Percentiles rank a stretch among this genome's conserved stretches.
phyloP scores from a whole-genome alignment of 2,888 invertebrate species.

The Cyclophora punctaria region DNA sequence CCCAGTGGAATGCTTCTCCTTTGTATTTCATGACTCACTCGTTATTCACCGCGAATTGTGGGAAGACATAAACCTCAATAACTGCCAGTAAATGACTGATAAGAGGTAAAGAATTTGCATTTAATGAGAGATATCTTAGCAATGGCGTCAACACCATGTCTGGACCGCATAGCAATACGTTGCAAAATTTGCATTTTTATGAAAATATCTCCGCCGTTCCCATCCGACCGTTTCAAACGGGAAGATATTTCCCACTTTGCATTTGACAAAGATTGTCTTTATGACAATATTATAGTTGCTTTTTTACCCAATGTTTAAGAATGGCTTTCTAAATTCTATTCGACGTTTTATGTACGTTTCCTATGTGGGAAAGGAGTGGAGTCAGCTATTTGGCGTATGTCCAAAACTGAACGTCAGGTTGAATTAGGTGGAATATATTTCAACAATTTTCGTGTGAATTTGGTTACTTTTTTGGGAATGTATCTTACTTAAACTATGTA shows the following conservation, averaged over 20 bases:
- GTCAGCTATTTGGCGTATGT: constrained; percentile 25
- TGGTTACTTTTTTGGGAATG: neutral
- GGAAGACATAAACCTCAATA: constrained; percentile 16
- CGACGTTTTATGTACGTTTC: constrained; percentile 26
- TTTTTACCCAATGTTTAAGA: constrained; percentile 21
- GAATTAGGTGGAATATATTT: constrained; percentile 22
- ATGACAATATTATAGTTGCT: constrained; percentile 21
- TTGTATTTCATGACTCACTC: no score
- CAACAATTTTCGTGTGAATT: constrained; percentile 9
- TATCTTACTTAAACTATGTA: no score
- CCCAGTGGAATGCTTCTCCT: no score
- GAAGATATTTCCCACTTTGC: constrained; percentile 24
- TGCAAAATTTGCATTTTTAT: constrained; percentile 49
- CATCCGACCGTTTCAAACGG: constrained; percentile 25
- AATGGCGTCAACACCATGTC: constrained; percentile 3
- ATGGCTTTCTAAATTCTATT: constrained; percentile 21
- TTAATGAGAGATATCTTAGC: constrained; percentile 31
- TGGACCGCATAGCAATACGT: constrained; percentile 34
- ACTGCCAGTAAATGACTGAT: constrained; percentile 26
- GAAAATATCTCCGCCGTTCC: constrained; percentile 37
- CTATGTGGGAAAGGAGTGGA: constrained; percentile 18
- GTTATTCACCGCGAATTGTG: no score
- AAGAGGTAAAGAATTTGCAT: constrained; percentile 42
- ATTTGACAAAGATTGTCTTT: constrained; percentile 28
- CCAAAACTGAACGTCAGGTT: constrained; percentile 29